Evolutionary conservation across 2,113 vertebrate species (phyloP).

Genomic region (Menura novaehollandiae): DNA sequence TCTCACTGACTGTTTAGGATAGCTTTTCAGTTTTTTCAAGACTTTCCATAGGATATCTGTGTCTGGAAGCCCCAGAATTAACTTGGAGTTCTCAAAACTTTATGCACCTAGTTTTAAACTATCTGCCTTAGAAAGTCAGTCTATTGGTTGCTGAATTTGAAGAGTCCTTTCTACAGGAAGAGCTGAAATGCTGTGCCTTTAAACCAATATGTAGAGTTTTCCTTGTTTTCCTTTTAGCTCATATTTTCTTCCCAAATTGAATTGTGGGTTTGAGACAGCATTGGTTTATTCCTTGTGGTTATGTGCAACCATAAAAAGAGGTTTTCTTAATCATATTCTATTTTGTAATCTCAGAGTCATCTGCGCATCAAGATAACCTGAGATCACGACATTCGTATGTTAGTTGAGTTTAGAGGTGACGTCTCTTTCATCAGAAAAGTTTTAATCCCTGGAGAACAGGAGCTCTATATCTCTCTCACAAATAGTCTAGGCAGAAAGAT

Average conservation of each 20-base stretch:
- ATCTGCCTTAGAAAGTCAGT: accelerated
- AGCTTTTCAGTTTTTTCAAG: not conserved
- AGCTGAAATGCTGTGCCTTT: not conserved
- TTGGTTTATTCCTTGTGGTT: not conserved
- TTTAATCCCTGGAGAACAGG: not conserved
- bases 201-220: accelerated
- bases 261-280: not conserved
- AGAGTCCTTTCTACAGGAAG: not conserved
- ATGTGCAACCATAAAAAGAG: not conserved
- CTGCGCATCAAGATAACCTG: not conserved
- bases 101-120: not conserved
- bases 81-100: not conserved
- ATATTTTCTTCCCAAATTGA: not conserved
- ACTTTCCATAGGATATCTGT: not conserved
- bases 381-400: not conserved
- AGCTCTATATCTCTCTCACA: not conserved
- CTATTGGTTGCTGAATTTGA: not conserved
- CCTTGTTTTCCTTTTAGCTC: not conserved
- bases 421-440: not conserved
- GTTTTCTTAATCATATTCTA: not conserved
- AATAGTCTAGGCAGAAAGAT: slow-evolving; percentile 9
- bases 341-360: not conserved
- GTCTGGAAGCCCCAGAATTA: not conserved
- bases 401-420: not conserved
- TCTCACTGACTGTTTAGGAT: not conserved